Percentiles rank a stretch among this genome's conserved stretches.
phyloP scores from a whole-genome alignment of 64 coral and sea anemone species.

The Porites lutea region DNA sequence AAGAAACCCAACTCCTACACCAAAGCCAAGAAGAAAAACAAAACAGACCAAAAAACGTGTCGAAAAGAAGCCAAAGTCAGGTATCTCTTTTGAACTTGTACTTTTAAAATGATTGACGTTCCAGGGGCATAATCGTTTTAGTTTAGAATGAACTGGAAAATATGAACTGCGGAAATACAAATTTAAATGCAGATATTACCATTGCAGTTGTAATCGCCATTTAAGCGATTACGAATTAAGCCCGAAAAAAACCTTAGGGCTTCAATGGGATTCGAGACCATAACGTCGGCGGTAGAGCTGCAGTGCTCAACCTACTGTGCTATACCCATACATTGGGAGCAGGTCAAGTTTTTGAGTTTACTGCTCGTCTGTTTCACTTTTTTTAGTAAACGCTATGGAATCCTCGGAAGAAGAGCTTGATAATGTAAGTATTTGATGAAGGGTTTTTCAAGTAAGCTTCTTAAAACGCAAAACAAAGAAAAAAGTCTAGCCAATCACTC shows the following conservation, averaged over 20 bases:
- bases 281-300: too few species aligned
- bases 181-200: too few species aligned
- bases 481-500: too few species aligned
- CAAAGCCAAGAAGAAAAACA: background rate
- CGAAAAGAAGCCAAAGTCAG: background rate
- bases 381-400: background rate
- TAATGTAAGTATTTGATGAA: background rate
- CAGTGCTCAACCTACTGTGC: too few species aligned
- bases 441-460: background rate
- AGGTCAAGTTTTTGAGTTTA: background rate
- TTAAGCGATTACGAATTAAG: too few species aligned
- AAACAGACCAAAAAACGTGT: background rate
- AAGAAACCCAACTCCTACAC: conserved; percentile 48
- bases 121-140: too few species aligned
- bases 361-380: background rate
- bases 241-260: too few species aligned
- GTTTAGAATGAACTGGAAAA: too few species aligned
- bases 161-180: too few species aligned
- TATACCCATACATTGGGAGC: too few species aligned
- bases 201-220: too few species aligned
- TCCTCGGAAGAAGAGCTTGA: conserved; percentile 9
- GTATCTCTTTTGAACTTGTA: background rate
- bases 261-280: too few species aligned
- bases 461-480: background rate
- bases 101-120: background rate